Conservation (phyloP, 2,113 vertebrate species). For the Ia io region DNA sequence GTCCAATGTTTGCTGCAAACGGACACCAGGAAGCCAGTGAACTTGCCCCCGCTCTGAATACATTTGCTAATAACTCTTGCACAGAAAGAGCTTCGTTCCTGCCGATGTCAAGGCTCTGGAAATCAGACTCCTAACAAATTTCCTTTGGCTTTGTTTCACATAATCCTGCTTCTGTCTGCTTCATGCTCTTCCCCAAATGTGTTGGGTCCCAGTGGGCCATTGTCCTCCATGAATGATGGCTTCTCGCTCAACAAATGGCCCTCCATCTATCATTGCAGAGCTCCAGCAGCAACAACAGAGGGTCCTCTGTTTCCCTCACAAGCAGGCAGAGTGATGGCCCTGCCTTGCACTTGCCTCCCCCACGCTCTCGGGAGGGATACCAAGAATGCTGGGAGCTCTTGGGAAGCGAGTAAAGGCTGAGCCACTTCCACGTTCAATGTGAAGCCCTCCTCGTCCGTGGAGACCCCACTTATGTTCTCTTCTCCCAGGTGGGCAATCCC, state of each 20-base stretch:
- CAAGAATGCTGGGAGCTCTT: background rate
- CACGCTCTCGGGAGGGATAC: background rate
- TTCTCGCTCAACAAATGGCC: conserved; percentile 59
- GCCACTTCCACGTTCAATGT: background rate
- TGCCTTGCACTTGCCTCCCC: background rate
- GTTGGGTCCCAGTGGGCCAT: conserved; percentile 72
- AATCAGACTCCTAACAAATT: conserved; percentile 63
- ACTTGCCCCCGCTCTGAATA: conserved; percentile 13
- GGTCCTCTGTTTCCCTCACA: conserved; percentile 9
- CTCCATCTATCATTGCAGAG: conserved; percentile 60
- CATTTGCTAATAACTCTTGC: conserved; percentile 36
- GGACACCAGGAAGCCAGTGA: conserved; percentile 54
- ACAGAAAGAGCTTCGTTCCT: conserved; percentile 41
- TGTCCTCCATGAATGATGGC: conserved; percentile 72
- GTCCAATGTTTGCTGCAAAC: conserved; percentile 63
- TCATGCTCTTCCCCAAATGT: conserved; percentile 70
- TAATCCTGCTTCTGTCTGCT: conserved; percentile 62
- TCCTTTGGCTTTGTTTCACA: conserved; percentile 61
- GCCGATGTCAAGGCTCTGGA: conserved; percentile 57
- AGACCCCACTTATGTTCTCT: background rate
- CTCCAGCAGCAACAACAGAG: background rate
- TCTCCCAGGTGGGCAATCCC: background rate
- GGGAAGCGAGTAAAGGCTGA: background rate
- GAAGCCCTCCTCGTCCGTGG: background rate
- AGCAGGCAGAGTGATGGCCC: conserved; percentile 15